These are phyloP conservation scores for Agriopis marginaria DNA, from an alignment of 2,888 invertebrate species.

Conservation along the genomic window DNA sequence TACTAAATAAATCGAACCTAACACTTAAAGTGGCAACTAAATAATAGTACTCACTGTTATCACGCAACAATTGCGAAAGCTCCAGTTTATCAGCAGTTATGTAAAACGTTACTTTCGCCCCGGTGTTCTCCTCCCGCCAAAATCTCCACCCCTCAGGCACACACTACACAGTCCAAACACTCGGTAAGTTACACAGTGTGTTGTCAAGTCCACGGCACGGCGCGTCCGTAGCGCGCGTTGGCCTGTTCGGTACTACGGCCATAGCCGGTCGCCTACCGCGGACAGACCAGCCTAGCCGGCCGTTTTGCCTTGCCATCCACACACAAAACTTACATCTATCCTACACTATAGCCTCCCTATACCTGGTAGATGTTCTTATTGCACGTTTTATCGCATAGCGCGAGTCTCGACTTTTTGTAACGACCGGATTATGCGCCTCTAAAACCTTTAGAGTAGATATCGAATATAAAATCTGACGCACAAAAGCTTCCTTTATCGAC, in stretches of 20 bases:
- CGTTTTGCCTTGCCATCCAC: conserved; percentile 49
- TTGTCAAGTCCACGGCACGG: conserved; percentile 46
- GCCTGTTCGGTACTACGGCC: conserved; percentile 77
- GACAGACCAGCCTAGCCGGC: conserved; percentile 51
- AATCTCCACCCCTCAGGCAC: conserved; percentile 48
- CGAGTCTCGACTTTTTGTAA: conserved; percentile 69
- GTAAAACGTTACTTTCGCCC: conserved; percentile 72
- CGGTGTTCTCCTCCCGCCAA: conserved; percentile 65
- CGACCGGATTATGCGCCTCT: conserved; percentile 64
- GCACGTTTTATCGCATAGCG: conserved; percentile 69
- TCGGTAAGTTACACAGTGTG: conserved; percentile 49
- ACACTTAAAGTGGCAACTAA: conserved; percentile 31
- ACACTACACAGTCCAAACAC: conserved; percentile 61
- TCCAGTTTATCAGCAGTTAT: conserved; percentile 74
- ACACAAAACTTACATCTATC: conserved; percentile 49
- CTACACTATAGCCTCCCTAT: conserved; percentile 28
- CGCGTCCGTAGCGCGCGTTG: conserved; percentile 75
- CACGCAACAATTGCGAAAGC: conserved; percentile 78
- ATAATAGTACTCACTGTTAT: conserved; percentile 77
- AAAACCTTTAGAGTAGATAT: conserved; percentile 66
- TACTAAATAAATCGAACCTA: conserved; percentile 28
- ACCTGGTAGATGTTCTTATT: conserved; percentile 61
- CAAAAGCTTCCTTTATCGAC: conserved; percentile 50
- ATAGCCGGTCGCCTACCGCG: conserved; percentile 39
- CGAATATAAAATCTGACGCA: conserved; percentile 52